phyloP scores from a whole-genome alignment of 2,888 invertebrate genomes.

The Caenorhabditis drosophilae region DNA sequence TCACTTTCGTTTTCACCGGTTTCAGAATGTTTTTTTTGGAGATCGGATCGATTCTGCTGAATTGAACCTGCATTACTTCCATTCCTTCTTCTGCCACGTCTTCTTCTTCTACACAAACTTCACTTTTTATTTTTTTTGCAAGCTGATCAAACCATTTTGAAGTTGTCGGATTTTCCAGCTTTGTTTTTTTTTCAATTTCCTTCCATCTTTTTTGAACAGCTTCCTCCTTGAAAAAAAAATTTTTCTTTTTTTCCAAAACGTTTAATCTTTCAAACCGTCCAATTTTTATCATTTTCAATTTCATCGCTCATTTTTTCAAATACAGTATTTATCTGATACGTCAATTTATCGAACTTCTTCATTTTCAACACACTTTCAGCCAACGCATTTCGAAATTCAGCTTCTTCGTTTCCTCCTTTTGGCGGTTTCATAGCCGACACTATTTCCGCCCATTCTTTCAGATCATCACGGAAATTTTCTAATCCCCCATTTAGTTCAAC shows the following conservation, averaged over 20 bases:
- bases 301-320: not conserved
- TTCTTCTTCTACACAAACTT: not conserved
- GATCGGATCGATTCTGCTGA: constrained; percentile 46
- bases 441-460: no score
- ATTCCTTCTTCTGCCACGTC: constrained; percentile 7
- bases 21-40: constrained; percentile 47
- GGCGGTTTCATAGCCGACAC: no score
- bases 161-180: no score
- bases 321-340: not conserved
- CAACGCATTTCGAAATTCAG: no score
- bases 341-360: constrained; percentile 5
- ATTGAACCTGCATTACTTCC: constrained; percentile 28
- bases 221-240: not conserved
- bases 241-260: not conserved
- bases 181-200: not conserved
- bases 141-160: no score
- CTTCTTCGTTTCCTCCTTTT: not conserved
- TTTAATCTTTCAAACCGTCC: no score
- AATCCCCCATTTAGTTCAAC: no score
- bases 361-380: constrained; percentile 4
- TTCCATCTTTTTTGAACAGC: not conserved
- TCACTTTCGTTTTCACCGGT: constrained; percentile 45
- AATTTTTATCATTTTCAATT: not conserved
- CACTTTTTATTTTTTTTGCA: not conserved
- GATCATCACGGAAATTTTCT: no score